Conservation (phyloP, 1,140 invertebrate genomes). For the Apolygus lucorum region DNA sequence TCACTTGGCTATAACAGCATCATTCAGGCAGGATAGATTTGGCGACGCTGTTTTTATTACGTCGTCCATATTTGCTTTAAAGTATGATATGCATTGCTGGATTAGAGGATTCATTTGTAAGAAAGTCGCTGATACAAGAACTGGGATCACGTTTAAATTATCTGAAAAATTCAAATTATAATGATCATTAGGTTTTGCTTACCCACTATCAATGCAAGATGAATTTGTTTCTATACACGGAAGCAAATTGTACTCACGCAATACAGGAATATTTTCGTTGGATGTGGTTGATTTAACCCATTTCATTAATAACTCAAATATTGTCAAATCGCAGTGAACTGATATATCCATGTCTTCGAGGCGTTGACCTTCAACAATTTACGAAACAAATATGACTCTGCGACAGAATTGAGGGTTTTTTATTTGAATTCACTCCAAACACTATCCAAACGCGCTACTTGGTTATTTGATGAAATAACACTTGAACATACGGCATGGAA, state of each 20-base stretch:
- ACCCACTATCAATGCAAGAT: no score
- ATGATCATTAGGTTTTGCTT: no score
- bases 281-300: conserved; percentile 59
- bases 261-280: conserved; percentile 6
- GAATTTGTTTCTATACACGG: conserved; percentile 2
- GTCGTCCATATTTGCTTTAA: conserved; percentile 68
- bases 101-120: conserved; percentile 85
- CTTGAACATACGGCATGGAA: no score
- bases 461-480: no score
- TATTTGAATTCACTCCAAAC: no score
- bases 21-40: conserved; percentile 72
- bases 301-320: conserved; percentile 93
- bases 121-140: conserved; percentile 87
- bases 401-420: no score
- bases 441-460: no score
- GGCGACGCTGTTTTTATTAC: conserved; percentile 61
- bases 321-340: conserved; percentile 85
- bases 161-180: conserved; percentile 55
- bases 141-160: conserved; percentile 75
- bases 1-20: conserved; percentile 61
- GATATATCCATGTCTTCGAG: conserved; percentile 94
- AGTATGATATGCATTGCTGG: conserved; percentile 69
- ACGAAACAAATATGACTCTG: no score
- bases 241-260: conserved; percentile 14
- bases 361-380: conserved; percentile 52